Evolutionary conservation across 1,140 invertebrate species (phyloP).

Genomic region (Aphelinus atriplicis): DNA sequence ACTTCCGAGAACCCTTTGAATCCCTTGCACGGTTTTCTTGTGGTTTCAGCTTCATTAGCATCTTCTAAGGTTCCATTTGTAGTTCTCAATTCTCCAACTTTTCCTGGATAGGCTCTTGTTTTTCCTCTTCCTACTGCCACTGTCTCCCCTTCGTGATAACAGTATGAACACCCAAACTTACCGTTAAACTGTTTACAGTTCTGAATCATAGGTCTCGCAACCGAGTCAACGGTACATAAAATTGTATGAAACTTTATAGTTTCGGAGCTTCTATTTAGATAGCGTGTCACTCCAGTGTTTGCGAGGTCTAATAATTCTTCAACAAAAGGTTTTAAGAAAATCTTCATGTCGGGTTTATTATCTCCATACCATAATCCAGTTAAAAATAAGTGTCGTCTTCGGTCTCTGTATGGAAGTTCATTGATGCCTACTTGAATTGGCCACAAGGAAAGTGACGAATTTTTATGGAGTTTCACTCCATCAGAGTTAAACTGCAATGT

Average conservation of each 20-base stretch:
- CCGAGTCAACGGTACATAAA: constrained; percentile 29
- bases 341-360: not conserved
- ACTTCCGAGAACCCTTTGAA: constrained; percentile 1
- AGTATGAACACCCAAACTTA: constrained; percentile 33
- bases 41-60: not conserved
- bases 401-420: constrained; percentile 8
- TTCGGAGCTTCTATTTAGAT: not conserved
- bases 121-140: constrained; percentile 24
- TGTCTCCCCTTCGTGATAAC: constrained; percentile 31
- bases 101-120: constrained; percentile 24
- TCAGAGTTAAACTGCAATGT: constrained; percentile 16
- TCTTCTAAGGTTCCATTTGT: not conserved
- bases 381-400: constrained; percentile 12
- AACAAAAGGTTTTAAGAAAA: constrained; percentile 20
- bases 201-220: constrained; percentile 29
- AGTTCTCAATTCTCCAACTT: not conserved
- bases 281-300: not conserved
- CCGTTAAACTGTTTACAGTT: constrained; percentile 37
- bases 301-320: not conserved
- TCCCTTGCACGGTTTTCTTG: not conserved
- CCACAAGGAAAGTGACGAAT: not conserved
- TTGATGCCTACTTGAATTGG: constrained; percentile 19
- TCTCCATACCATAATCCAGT: constrained; percentile 12
- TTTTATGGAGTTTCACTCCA: not conserved
- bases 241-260: constrained; percentile 34